A percentile compares a stretch with the other conserved stretches of the same genome.
Conservation (phyloP, 2,797 vertebrate species). For the Pachyuromys duprasi region DNA sequence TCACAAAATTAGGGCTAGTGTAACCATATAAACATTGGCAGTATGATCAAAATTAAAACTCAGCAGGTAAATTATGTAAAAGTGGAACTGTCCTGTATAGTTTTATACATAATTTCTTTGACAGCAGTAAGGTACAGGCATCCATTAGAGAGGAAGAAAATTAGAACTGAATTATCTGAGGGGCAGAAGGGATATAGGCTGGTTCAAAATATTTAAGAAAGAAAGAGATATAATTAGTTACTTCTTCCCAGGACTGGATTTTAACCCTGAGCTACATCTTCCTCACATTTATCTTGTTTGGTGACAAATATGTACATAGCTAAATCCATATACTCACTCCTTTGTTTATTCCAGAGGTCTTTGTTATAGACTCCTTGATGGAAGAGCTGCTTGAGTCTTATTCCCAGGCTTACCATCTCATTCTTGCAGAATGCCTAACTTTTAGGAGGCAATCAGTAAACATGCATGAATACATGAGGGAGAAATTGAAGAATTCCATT, state of each 20-base stretch:
- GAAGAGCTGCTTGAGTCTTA: not conserved
- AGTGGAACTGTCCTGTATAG: not conserved
- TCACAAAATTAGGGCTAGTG: not conserved
- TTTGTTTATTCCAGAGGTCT: not conserved
- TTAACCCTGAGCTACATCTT: not conserved
- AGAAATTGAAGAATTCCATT: not conserved
- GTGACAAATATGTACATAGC: not conserved
- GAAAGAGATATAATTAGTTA: not conserved
- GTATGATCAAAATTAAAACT: not conserved
- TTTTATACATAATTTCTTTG: slow-evolving; percentile 5
- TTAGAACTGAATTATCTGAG: not conserved
- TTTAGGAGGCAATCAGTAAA: not conserved
- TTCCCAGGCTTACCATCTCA: not conserved
- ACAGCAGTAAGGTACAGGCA: not conserved
- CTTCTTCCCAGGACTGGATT: not conserved
- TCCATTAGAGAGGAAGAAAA: not conserved
- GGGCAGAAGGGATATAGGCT: not conserved
- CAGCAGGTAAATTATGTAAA: not conserved
- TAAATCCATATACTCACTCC: no score
- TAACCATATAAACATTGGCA: not conserved
- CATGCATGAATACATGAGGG: not conserved
- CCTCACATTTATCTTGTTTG: not conserved
- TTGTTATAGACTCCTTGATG: not conserved
- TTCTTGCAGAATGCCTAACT: not conserved
- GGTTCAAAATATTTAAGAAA: not conserved